Base-by-base conservation (phyloP, 1,140 invertebrate genomes). In the Theocolax elegans region DNA sequence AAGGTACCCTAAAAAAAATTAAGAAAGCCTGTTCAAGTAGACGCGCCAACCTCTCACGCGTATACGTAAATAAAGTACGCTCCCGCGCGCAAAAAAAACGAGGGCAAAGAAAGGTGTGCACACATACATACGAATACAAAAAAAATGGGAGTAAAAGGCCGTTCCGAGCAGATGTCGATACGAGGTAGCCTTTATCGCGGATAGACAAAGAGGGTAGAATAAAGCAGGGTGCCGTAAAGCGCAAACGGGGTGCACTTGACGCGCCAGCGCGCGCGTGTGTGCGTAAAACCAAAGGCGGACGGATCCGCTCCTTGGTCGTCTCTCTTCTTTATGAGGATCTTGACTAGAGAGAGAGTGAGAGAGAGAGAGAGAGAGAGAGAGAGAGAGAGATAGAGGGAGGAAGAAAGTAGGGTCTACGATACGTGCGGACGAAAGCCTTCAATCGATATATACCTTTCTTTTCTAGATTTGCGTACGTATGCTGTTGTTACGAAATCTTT, bases 101-200 rank as follows among this genome's bases (percentile, higher is more conserved):
- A n/a, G 13, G 29, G 21, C n/a, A 48, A 21, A 48, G 17, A 56
- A 35, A 35, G 10, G 21, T n/a, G 8, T 48, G 59, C 27, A 13
- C 15, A 12, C 17, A 15, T 48, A 63, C 62, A 25, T 17, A 48
- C 29, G 29, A 23, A 38, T 10, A 21, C 19, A 42, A 1, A 59
- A 59, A 59, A 59, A 59, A 59, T 40, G 38, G 42, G 21, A 42
- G 38, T 7, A 53, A 64, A 64, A 63, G 44, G 40, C 25, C 42
- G 40, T 46, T 48, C 27, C 13, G 21, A 23, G 29, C 59, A 49
- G 59, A 62, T 62, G 59, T 49, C 59, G 59, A 63, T 63, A 29
- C 42, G 31, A 63, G 59, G 59, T 63, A 29, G 44, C 29, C 59
- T 63, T 63, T 63, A 63, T 63, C 59, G 62, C 25, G 40, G 38